Conservation (phyloP, 2,797 vertebrate species). For the Macropus fuliginosus region DNA sequence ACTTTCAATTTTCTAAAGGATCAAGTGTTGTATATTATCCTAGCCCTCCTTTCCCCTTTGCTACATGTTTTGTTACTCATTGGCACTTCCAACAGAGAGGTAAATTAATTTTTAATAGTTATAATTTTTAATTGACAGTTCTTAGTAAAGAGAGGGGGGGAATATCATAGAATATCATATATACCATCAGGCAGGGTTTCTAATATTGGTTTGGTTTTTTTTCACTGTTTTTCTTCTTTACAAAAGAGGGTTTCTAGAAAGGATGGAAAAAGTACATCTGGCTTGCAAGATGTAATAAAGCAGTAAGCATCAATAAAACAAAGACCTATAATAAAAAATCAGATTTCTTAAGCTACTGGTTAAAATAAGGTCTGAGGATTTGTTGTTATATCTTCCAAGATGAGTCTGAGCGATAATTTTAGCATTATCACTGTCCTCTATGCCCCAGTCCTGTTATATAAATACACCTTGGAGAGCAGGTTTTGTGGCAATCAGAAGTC, state of each 20-base stretch:
- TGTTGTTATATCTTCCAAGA: not conserved
- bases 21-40: not conserved
- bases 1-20: not conserved
- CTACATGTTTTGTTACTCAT: not conserved
- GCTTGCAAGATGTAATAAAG: not conserved
- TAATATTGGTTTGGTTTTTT: no score
- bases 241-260: no score
- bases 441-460: not conserved
- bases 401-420: not conserved
- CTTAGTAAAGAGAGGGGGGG: no score
- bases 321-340: not conserved
- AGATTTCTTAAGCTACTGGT: not conserved
- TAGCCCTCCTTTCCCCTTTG: not conserved
- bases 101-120: not conserved
- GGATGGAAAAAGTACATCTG: no score
- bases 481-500: not conserved
- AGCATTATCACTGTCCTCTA: not conserved
- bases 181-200: not conserved
- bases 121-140: no score
- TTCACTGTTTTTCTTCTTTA: no score
- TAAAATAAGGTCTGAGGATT: conserved; percentile 21
- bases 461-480: not conserved
- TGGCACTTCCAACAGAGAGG: not conserved
- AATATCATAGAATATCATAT: not conserved
- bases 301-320: not conserved